Base-by-base conservation (phyloP, 1,140 invertebrate species). In the Plectrocnemia conspersa region DNA sequence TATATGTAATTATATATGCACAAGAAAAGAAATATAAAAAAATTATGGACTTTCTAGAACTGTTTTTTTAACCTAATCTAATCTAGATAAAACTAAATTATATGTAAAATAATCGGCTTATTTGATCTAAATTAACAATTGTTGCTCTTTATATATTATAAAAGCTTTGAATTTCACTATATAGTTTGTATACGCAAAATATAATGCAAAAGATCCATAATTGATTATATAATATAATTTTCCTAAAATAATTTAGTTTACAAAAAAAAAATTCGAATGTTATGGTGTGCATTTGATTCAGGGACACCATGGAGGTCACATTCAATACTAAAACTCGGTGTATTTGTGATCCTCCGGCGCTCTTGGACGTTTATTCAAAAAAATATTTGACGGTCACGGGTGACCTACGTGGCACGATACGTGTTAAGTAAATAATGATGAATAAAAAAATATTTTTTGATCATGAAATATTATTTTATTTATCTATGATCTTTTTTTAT, bases 91-190 rank as follows among this genome's bases (percentile, higher is more conserved):
- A 13, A 13, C 16, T 33, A 13, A n/a, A n/a, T n/a, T n/a, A n/a
- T 40, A 40, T 40, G 36, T 40, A 40, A 40, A 40, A 40, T 40
- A 40, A 40, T 40, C 16, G 10, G 21, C 1, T 42, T 42, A 22
- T 21, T 42, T 9, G 9, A 42, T 42, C 15, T 42, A 9, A 21
- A 7, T 11, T 15, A 42, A 42, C 9, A 22, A n/a, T 42, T 42
- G 18, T n/a, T n/a, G n/a, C n/a, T n/a, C n/a, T n/a, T n/a, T n/a
- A 41, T 41, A 4, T 19, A 4, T 7, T 41, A 21, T 41, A 5
- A 15, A 41, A 5, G 4, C 18, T 41, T 41, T 21, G 22, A 7
- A 19, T 4, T 10, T 36, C 18, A 18, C 22, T 41, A 41, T 6
- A 41, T 41, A 18, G 5, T 13, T 36, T 4, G 4, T 36, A 5